Base-by-base conservation (phyloP, 2,113 vertebrate species). In the Ceratotherium simum region DNA sequence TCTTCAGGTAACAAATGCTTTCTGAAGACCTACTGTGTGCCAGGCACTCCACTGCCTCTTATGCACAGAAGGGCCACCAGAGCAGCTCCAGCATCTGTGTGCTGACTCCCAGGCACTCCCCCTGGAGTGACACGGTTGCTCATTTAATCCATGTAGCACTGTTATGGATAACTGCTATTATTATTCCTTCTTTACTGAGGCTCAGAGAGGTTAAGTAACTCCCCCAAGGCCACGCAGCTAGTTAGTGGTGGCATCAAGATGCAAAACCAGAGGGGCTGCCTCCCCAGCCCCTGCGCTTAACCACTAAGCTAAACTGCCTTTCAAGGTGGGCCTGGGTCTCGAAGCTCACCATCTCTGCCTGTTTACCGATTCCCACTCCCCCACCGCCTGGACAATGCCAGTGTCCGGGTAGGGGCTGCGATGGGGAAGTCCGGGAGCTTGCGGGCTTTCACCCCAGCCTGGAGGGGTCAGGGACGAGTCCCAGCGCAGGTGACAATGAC, bases 71-170 rank as follows among this genome's bases (percentile, higher is more conserved):
- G 23, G 62, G 65, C 14, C 2, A 39, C 8, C 3, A 51, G 16
- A 10, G 14, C 21, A 6, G n/a, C 33, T 46, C 92, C 67, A 9
- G 64, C 3, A 7, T 81, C 8, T 0, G 0, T 0, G 17, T n/a
- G 3, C 29, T 1, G 81, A 56, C 6, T 18, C 48, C 48, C 67
- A 62, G 36, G 39, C 10, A 21, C 62, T 16, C 8, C 20, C 42
- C n/a, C 20, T 48, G 9, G 7, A 25, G 39, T 78, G 27, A 39
- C 25, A 8, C 8, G 31, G 31, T 39, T 84, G 60, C 21, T 39
- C 21, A 13, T 17, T 46, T 48, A 69, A 36, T 69, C 70, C 51
- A 23, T 3, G 3, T 51, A 18, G 33, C 36, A 42, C 12, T 3
- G 11, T 60, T 56, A 17, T n/a, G 46, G 23, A 21, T 42, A 39